A percentile compares a stretch with the other conserved stretches of the same genome.
phyloP scores from a whole-genome alignment of 2,113 vertebrate species.

The Electrona antarctica region DNA sequence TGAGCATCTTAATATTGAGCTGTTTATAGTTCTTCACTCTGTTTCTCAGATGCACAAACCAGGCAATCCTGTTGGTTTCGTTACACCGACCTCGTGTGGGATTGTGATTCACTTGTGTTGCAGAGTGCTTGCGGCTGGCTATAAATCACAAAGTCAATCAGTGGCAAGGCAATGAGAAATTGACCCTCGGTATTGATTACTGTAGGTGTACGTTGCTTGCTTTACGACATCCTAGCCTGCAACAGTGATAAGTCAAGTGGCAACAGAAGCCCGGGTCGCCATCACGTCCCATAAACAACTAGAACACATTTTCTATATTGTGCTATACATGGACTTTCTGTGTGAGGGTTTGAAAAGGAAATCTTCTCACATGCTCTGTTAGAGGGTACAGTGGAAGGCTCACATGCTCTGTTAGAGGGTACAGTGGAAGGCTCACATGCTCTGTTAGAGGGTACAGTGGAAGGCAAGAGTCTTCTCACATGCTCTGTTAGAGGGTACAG shows the following conservation, averaged over 20 bases:
- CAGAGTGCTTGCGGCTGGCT: not conserved
- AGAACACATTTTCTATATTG: not conserved
- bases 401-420: no score
- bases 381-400: no score
- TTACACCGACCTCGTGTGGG: not conserved
- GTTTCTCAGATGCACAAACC: not conserved
- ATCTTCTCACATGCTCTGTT: not conserved
- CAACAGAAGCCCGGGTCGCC: not conserved
- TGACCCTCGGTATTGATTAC: not conserved
- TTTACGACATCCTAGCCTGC: not conserved
- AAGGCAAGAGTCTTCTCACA: no score
- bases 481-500: no score
- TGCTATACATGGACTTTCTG: not conserved
- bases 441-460: no score
- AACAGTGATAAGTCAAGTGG: not conserved
- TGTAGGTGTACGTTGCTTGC: not conserved
- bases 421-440: no score
- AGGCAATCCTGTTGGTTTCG: not conserved
- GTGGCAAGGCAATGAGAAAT: not conserved
- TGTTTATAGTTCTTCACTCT: constrained; percentile 15
- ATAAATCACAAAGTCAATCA: constrained; percentile 13
- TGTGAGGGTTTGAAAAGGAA: constrained; percentile 8
- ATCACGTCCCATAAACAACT: not conserved
- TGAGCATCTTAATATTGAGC: constrained; percentile 12
- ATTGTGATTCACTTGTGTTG: not conserved